Evolutionary conservation across 1,140 invertebrate genomes (phyloP), one percentile per base, ranked within the genome.

Genomic region (Portunus trituberculatus): DNA sequence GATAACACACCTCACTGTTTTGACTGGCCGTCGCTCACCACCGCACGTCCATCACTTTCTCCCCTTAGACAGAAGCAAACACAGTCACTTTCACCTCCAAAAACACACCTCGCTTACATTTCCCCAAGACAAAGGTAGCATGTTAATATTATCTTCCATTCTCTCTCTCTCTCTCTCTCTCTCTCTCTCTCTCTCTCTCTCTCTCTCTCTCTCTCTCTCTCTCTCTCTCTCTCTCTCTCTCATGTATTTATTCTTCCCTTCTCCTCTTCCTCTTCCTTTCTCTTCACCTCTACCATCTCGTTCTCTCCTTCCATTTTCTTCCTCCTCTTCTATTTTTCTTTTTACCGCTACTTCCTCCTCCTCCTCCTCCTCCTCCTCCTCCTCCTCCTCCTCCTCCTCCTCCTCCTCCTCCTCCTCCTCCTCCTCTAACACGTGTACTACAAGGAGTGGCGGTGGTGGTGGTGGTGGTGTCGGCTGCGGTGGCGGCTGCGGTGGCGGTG

Each of bases 131-230:
- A 59, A 59, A 59, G 52, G 3, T 10, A 59, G 16, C 2, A 84
- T 84, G 20, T 32, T 28, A 25, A 84, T 29, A 84, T 25, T 3
- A 82, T 82, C 1, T 28, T 3, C 28, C 83, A 84, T 84, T 84
- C 83, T 32, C 83, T 46, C 39, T 46, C 87, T 46, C 39, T 46
- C 87, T 89, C 87, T 46, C 87, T 89, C 39, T 89, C 32, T 89
- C 87, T 89, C 87, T 20, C 45, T 31, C 31, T 39, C 45, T 45
- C 16, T 88, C 86, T 25, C 16, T 52, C 28, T 52, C 25, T 91
- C 89, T 91, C 45, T 52, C 89, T 52, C 59, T 45, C 88, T 45
- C 31, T 16, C 88, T 12, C 88, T 16, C n/a, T 45, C 32, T 46
- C 46, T 45, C 28, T 32, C n/a, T 84, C 31, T 32, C n/a, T 84